phyloP scores from a whole-genome alignment of 2,113 vertebrate genomes.

The Pygoscelis adeliae region DNA sequence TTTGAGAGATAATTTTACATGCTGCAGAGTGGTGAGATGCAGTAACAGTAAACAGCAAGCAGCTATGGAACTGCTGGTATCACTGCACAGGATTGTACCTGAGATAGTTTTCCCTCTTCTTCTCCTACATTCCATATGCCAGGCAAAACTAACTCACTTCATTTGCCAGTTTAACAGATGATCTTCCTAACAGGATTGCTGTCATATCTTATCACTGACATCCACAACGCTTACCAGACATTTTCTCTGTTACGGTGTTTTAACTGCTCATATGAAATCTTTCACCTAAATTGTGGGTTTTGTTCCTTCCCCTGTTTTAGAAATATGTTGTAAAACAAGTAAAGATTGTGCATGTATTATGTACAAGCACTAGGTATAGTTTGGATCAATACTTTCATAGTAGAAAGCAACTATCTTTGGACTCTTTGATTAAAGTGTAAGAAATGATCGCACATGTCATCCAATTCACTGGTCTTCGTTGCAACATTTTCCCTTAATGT shows the following conservation, averaged over 20 bases:
- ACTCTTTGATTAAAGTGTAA: background rate
- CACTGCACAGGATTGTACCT: background rate
- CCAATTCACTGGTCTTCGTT: background rate
- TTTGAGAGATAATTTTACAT: background rate
- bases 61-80: background rate
- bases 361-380: background rate
- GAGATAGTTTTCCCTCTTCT: background rate
- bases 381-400: background rate
- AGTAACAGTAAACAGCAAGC: background rate
- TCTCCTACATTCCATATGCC: background rate
- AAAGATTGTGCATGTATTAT: background rate
- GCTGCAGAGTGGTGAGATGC: background rate
- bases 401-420: background rate
- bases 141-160: background rate
- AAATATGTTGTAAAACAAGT: rapidly evolving
- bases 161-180: background rate
- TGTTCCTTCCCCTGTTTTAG: background rate
- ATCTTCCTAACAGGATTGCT: background rate
- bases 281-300: background rate
- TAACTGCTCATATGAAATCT: background rate
- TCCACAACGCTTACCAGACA: background rate
- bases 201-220: background rate
- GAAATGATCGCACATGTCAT: background rate
- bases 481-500: background rate
- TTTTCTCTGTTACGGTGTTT: background rate